Conservation (phyloP, 2,888 invertebrate genomes). For the Molorchus minor region DNA sequence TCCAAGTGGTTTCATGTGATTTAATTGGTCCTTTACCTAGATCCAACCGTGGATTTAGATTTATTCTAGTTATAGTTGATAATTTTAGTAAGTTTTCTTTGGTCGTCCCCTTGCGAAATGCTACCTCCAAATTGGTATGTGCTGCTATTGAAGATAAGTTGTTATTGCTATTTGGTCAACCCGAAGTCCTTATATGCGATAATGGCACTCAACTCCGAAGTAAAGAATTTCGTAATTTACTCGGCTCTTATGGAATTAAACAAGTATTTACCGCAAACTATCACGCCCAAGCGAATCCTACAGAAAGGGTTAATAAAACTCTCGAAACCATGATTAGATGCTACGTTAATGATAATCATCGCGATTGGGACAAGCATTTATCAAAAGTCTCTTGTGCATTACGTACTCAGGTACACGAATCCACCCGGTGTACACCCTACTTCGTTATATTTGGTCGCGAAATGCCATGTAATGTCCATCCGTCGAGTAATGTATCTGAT, state of each 20-base stretch:
- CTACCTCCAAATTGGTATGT: conserved; percentile 24
- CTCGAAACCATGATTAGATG: conserved; percentile 24
- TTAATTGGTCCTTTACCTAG: conserved; percentile 37
- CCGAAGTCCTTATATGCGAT: conserved; percentile 33
- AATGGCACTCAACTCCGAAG: conserved; percentile 37
- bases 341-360: not conserved
- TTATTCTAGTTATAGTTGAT: too few relatives aligned
- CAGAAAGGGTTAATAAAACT: conserved; percentile 32
- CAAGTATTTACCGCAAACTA: conserved; percentile 30
- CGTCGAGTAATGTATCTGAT: not conserved
- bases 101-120: conserved; percentile 31
- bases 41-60: conserved; percentile 22
- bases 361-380: not conserved
- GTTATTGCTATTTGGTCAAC: conserved; percentile 34
- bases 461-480: too few relatives aligned
- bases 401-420: not conserved
- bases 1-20: conserved; percentile 34
- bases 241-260: conserved; percentile 21
- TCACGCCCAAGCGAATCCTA: conserved; percentile 32
- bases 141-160: conserved; percentile 33
- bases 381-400: not conserved
- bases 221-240: conserved; percentile 18
- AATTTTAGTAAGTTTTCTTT: conserved; percentile 37
- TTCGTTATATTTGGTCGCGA: too few relatives aligned
- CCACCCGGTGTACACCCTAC: not conserved